Percentiles rank a stretch among this genome's conserved stretches.
phyloP scores from a whole-genome alignment of 2,888 invertebrate genomes.

The Chelonus formosanus region DNA sequence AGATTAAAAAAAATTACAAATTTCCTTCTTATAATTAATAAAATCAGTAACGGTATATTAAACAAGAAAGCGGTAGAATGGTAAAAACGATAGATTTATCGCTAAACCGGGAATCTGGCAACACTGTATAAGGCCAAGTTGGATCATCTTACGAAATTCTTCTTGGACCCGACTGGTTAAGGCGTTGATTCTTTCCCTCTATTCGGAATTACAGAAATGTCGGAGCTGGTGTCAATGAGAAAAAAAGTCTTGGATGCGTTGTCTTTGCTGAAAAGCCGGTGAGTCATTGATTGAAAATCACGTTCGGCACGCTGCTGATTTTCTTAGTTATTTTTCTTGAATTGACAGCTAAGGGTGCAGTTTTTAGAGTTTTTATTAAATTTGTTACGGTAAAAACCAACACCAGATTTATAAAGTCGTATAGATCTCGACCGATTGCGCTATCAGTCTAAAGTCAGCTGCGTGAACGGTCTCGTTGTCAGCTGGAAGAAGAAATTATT shows the following conservation, averaged over 20 bases:
- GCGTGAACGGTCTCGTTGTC: not conserved
- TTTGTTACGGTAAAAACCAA: slow-evolving; percentile 30
- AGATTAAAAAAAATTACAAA: no score
- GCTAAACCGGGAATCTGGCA: no score
- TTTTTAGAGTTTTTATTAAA: slow-evolving; percentile 27
- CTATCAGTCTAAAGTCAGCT: not conserved
- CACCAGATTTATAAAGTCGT: slow-evolving; percentile 5
- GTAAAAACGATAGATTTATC: no score
- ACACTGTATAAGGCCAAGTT: slow-evolving; percentile 46
- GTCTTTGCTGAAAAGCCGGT: slow-evolving; percentile 27
- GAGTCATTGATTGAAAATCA: slow-evolving; percentile 28
- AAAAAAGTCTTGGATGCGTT: not conserved
- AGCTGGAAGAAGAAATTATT: not conserved
- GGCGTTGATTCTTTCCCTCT: not conserved
- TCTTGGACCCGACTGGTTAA: slow-evolving; percentile 39
- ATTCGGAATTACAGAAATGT: slow-evolving; percentile 28
- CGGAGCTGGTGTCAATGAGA: slow-evolving; percentile 26
- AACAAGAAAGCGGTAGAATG: no score
- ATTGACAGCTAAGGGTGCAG: slow-evolving; percentile 30
- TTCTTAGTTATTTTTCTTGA: slow-evolving; percentile 32
- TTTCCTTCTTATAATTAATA: no score
- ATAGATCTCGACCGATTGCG: slow-evolving; percentile 13
- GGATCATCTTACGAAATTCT: slow-evolving; percentile 49
- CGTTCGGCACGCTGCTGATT: slow-evolving; percentile 45
- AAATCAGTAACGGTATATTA: no score